Percentiles rank a stretch among this genome's conserved stretches.
Conservation (phyloP, 1,140 invertebrate genomes). For the Contarinia nasturtii region DNA sequence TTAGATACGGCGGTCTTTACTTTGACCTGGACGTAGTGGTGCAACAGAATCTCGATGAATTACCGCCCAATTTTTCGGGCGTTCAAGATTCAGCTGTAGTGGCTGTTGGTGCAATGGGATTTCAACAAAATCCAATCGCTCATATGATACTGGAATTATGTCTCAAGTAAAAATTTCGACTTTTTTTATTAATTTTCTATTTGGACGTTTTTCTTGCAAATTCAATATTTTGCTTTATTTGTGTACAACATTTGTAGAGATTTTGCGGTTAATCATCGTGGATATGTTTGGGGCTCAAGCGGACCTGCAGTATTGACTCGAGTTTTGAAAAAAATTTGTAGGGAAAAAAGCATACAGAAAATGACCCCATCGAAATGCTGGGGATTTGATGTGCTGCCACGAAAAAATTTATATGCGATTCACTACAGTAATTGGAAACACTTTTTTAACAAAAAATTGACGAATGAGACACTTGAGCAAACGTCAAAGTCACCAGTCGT, state of each 20-base stretch:
- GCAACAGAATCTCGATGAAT: not conserved
- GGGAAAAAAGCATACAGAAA: not conserved
- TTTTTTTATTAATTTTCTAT: not conserved
- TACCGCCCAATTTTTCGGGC: not conserved
- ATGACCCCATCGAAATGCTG: not conserved
- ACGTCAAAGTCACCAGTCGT: not conserved
- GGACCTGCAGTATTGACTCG: not conserved
- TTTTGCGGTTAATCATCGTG: no score
- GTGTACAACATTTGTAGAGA: not conserved
- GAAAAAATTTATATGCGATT: not conserved
- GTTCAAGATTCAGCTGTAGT: not conserved
- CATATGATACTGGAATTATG: not conserved
- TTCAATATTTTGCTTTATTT: not conserved
- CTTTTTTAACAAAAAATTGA: not conserved
- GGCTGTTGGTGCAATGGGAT: not conserved
- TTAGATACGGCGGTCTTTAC: no score
- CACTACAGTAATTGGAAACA: not conserved
- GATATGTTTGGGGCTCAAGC: not conserved
- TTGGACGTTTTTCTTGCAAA: not conserved
- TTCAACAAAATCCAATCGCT: not conserved
- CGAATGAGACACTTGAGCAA: not conserved
- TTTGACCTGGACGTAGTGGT: slow-evolving; percentile 1
- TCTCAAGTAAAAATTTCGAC: not conserved
- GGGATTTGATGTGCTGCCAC: not conserved
- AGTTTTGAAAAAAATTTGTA: not conserved